Base-by-base conservation (phyloP, 2,113 vertebrate species). In the Nesoenas mayeri region DNA sequence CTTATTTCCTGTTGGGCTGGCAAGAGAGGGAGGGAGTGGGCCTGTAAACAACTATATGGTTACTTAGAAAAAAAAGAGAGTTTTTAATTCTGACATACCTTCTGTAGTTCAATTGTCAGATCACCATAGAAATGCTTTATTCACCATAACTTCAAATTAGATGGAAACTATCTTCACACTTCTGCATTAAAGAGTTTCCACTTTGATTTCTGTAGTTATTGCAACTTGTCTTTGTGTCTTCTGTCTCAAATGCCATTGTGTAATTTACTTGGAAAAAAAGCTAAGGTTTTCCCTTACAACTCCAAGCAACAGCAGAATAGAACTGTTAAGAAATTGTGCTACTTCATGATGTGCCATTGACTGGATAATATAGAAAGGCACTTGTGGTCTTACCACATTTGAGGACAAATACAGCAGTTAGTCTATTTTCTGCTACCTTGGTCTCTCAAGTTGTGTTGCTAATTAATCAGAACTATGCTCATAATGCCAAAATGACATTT, bases 161-260 rank as follows among this genome's bases (percentile, higher is more conserved):
- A 34, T 64, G 13, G 20, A 66, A 72, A 60, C 81, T 48, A 24
- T 69, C 22, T 53, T 85, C 31, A 38, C 2, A 3, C 4, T 91
- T 91, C 13, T 79, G 32, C 4, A 28, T 93, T 81, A 74, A 74
- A 28, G 32, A 29, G 9, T 31, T 85, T 89, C 26, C 18, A 29
- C 29, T 92, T 31, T 61, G 36, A 69, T 79, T 89, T 91, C 32
- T 82, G 44, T 67, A 89, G 53, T 67, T 80, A 22, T 31, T 62
- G 5, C 66, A 80, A 34, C 21, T 57, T 47, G 26, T 85, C 48
- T 90, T 87, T 61, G 34, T 80, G 67, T 67, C 17, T 40, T 80
- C 31, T 2, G 6, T 70, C 32, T 79, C 11, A 47, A 15, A 31
- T 82, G 36, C 44, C 2, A 4, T 36, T 71, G 26, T 47, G 29